Evolutionary conservation across 1,140 invertebrate species (phyloP), one percentile per base, ranked within the genome.

Genomic region (Hirudo medicinalis): DNA sequence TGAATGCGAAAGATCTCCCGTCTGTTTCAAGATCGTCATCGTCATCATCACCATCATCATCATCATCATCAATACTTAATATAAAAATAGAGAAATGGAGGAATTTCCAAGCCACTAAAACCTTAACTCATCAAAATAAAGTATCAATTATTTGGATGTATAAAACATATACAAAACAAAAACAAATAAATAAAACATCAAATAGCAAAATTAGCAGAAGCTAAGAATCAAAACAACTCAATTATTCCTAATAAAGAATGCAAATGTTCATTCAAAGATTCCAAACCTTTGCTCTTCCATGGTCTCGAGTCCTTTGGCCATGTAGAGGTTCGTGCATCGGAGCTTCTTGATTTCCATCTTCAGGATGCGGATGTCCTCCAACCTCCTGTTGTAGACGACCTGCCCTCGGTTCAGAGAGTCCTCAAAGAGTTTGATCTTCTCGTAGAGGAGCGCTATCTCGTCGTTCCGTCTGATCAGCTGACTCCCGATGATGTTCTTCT

Each of bases 1-100:
- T 91, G 87, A 73, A 91, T 81, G 75, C 89, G 87, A 72, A 89
- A 87, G 40, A 90, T 84, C 79, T 91, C 89, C 32, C 87, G 83
- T 17, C 88, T 82, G 68, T 60, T 76, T 73, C 20, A 49, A 15
- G 29, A 57, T 57, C 25, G 9, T 57, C 2, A 57, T 57, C 55
- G 9, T 57, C 55, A 57, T 57, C 55, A 57, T 57, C n/a, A n/a
- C n/a, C 55, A 57, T 57, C 2, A 57, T 9, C 2, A 9, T 57
- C 2, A 57, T 57, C 25, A 57, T 57, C 55, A 57, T 57, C 55
- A 57, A n/a, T 57, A 57, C 25, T 36, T 36, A 36, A 36, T 36
- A 6, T 36, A 36, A 36, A 3, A 36, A 36, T 36, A 36, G 6
- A 36, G 32, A 36, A 36, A 36, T 36, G 6, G 32, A 36, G 32